Percentiles rank a stretch among this genome's conserved stretches.
These are phyloP conservation scores for Eutolmus rufibarbis DNA, from an alignment of 2,888 invertebrate species.

Conservation along the genomic window DNA sequence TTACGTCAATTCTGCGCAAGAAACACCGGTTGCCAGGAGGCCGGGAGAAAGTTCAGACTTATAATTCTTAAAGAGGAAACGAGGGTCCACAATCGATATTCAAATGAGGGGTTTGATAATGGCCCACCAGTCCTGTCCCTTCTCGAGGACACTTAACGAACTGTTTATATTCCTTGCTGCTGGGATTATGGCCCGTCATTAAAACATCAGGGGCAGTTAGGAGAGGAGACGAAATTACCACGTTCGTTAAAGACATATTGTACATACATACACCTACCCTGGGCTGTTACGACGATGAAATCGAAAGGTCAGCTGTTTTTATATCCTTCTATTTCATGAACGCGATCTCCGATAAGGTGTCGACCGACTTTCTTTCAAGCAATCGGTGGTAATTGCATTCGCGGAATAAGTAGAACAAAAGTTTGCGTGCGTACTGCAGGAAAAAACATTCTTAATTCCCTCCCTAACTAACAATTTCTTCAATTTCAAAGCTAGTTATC, in stretches of 20 bases:
- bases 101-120: constrained; percentile 18
- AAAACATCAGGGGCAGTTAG: not conserved
- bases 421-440: not conserved
- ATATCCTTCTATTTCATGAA: not conserved
- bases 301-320: not conserved
- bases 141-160: not conserved
- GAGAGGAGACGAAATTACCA: not conserved
- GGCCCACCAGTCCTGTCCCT: not conserved
- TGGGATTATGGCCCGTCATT: not conserved
- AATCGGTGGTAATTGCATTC: not conserved
- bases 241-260: not conserved
- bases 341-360: not conserved
- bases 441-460: not conserved
- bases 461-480: not conserved
- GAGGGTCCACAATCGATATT: constrained; percentile 17
- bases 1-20: not conserved
- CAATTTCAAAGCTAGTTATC: not conserved
- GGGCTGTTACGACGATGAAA: not conserved
- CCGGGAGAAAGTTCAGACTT: not conserved
- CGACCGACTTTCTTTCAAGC: not conserved
- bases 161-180: not conserved
- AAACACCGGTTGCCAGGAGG: not conserved
- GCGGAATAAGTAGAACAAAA: not conserved
- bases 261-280: not conserved
- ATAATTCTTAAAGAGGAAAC: not conserved